Evolutionary conservation across 1,140 invertebrate genomes (phyloP).

Genomic region (Druon quercuslanigerum): DNA sequence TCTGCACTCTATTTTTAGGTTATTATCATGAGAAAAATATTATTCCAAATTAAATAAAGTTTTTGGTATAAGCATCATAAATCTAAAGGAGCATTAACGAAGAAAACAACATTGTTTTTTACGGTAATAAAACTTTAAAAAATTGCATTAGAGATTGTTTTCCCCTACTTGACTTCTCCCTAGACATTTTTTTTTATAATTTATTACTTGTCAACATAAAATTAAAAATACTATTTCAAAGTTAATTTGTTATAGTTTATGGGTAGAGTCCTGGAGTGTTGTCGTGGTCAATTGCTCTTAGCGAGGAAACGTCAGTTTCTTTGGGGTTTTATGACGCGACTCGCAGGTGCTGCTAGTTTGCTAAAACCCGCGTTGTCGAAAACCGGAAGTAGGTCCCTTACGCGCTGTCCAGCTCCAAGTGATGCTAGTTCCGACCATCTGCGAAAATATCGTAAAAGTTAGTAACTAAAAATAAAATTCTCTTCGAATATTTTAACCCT

Average conservation of each 20-base stretch:
- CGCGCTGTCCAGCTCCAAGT: slow-evolving; percentile 77
- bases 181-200: too few relatives aligned
- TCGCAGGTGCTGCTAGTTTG: slow-evolving; percentile 86
- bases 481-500: too few relatives aligned
- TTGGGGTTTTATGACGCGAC: slow-evolving; percentile 84
- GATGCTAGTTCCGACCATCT: slow-evolving; percentile 70
- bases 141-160: too few relatives aligned
- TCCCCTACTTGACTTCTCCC: too few relatives aligned
- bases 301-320: slow-evolving; percentile 62
- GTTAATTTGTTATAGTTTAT: slow-evolving; percentile 11
- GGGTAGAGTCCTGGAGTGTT: neutral
- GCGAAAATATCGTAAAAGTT: slow-evolving; percentile 48
- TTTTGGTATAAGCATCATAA: too few relatives aligned
- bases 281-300: slow-evolving; percentile 2
- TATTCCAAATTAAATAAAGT: too few relatives aligned
- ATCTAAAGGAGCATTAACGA: too few relatives aligned
- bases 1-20: too few relatives aligned
- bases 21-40: too few relatives aligned
- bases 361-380: slow-evolving; percentile 88
- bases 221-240: neutral
- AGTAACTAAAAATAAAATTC: slow-evolving; percentile 3
- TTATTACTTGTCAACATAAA: neutral
- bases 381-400: slow-evolving; percentile 85
- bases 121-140: too few relatives aligned
- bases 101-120: too few relatives aligned